phyloP scores from a whole-genome alignment of 2,888 invertebrate genomes.

The Drosophila parthenogenetica region DNA sequence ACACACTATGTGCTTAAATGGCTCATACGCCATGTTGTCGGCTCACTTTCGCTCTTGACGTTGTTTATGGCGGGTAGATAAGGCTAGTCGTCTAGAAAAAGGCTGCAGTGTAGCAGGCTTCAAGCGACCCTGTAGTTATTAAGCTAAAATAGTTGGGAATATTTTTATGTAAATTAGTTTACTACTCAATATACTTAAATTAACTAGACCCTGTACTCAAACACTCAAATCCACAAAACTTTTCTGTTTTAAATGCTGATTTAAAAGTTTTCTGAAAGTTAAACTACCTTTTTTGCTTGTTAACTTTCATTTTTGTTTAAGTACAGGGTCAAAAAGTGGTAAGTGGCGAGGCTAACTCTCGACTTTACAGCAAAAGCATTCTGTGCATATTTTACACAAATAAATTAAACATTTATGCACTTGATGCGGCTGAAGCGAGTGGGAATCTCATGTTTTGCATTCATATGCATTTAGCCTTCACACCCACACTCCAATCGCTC shows the following conservation, averaged over 20 bases:
- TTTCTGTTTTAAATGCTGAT: too few relatives aligned
- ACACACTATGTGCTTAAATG: slow-evolving; percentile 20
- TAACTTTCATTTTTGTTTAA: neutral
- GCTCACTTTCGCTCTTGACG: slow-evolving; percentile 6
- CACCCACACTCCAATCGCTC: neutral
- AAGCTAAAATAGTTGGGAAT: too few relatives aligned
- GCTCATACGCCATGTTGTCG: slow-evolving; percentile 39
- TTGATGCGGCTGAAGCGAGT: slow-evolving; percentile 38
- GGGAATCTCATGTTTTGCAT: slow-evolving; percentile 51
- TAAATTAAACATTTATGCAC: slow-evolving; percentile 67
- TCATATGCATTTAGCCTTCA: slow-evolving; percentile 25
- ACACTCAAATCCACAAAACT: too few relatives aligned
- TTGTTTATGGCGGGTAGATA: slow-evolving; percentile 4
- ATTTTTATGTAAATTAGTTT: too few relatives aligned
- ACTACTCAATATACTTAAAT: too few relatives aligned
- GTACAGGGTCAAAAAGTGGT: neutral
- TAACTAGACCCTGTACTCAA: too few relatives aligned
- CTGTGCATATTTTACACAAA: slow-evolving; percentile 53
- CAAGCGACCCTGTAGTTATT: too few relatives aligned
- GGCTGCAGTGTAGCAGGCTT: too few relatives aligned
- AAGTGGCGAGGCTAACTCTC: neutral
- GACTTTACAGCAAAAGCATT: slow-evolving; percentile 19
- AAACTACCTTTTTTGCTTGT: neutral
- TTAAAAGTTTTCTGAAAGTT: too few relatives aligned
- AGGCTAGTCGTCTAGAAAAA: neutral